phyloP scores from a whole-genome alignment of 1,140 invertebrate genomes.

The Scaptomyza graminum region DNA sequence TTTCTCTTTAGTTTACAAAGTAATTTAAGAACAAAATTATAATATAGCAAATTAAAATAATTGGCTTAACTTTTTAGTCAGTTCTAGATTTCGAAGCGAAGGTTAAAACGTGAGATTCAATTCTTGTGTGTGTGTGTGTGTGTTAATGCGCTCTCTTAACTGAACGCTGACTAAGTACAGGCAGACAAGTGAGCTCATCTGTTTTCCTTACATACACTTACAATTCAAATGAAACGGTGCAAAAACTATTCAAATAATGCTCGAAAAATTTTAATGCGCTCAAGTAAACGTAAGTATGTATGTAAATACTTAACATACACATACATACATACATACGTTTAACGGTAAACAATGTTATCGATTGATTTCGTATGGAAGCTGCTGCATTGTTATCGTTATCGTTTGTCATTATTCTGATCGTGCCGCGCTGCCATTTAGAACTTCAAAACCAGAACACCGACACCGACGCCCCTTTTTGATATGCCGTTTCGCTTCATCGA shows the following conservation, averaged over 20 bases:
- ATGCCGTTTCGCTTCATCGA: constrained; percentile 50
- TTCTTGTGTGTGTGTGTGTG: neutral
- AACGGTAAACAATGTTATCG: neutral
- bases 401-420: constrained; percentile 25
- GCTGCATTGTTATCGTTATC: constrained; percentile 22
- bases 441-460: constrained; percentile 11
- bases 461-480: neutral
- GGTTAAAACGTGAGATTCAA: no score
- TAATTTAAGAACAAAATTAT: no score
- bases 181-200: constrained; percentile 21
- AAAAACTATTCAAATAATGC: no score
- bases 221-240: no score
- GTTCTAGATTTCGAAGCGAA: no score
- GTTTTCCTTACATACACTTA: no score
- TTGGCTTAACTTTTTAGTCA: no score
- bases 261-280: no score
- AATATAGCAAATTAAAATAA: no score
- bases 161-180: constrained; percentile 52
- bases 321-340: neutral
- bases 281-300: no score
- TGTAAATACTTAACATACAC: constrained; percentile 2
- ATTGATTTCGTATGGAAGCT: constrained; percentile 4
- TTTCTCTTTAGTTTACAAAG: no score
- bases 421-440: constrained; percentile 41
- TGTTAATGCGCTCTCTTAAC: constrained; percentile 3